phyloP scores from a whole-genome alignment of 2,797 vertebrate species.

The Poecilia wingei region DNA sequence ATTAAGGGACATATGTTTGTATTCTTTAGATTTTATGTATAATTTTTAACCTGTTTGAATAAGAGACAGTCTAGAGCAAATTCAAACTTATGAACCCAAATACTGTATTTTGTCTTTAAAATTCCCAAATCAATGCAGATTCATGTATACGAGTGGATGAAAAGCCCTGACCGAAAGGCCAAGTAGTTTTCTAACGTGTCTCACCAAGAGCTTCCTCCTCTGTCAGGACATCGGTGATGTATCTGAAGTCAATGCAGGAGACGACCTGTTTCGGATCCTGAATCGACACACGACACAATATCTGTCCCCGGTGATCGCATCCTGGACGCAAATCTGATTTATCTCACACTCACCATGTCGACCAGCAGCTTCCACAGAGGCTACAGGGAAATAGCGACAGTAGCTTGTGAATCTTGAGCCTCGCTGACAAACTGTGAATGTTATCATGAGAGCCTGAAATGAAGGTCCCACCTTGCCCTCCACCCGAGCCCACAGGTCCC shows the following conservation, averaged over 20 bases:
- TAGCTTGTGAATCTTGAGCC: slow-evolving; percentile 14
- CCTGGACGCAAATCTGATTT: neutral
- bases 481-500: slow-evolving; percentile 86
- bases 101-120: neutral
- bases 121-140: neutral
- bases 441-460: neutral
- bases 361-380: slow-evolving; percentile 86
- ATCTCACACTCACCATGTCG: slow-evolving; percentile 81
- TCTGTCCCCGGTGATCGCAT: slow-evolving; percentile 5
- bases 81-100: neutral
- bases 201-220: slow-evolving; percentile 84
- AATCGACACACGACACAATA: neutral
- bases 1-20: neutral
- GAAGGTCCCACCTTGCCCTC: slow-evolving; percentile 79
- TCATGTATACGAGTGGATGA: neutral
- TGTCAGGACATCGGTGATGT: slow-evolving; percentile 83
- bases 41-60: neutral
- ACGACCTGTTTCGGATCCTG: slow-evolving; percentile 81
- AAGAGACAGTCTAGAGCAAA: neutral
- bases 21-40: neutral
- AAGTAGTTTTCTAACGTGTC: slow-evolving; percentile 14
- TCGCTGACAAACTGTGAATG: neutral
- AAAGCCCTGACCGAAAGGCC: neutral
- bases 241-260: slow-evolving; percentile 88
- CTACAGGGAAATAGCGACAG: slow-evolving; percentile 54